Conservation (phyloP, 2,113 vertebrate genomes). For the Charadrius vociferus region DNA sequence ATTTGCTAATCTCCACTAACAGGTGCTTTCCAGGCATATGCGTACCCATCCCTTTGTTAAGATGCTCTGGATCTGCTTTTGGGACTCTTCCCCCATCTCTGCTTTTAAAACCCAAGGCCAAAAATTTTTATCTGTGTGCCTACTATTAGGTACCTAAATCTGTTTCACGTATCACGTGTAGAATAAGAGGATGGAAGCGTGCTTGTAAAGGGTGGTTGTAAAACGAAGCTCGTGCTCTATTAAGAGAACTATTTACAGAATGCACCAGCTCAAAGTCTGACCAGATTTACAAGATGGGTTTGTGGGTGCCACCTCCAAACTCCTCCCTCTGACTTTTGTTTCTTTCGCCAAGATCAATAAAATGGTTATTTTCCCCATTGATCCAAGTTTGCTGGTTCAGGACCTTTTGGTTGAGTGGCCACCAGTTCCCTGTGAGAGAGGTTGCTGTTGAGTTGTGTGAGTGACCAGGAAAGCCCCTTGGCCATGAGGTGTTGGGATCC, state of each 20-base stretch:
- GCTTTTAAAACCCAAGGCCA: not conserved
- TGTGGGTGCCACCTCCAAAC: not conserved
- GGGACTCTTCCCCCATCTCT: not conserved
- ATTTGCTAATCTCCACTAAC: not conserved
- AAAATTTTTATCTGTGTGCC: not conserved
- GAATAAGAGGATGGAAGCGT: not conserved
- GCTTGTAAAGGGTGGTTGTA: not conserved
- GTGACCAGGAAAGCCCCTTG: not conserved
- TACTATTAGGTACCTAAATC: not conserved
- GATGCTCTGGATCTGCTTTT: not conserved
- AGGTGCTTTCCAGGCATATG: conserved; percentile 17
- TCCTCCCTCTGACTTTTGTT: not conserved
- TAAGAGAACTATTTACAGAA: not conserved
- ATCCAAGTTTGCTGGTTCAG: not conserved
- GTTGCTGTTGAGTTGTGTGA: fast-evolving
- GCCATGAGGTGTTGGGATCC: not conserved
- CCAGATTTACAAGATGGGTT: not conserved
- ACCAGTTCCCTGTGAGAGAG: not conserved
- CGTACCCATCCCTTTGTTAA: not conserved
- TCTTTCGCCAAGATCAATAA: not conserved
- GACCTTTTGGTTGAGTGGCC: not conserved
- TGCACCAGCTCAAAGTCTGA: not conserved
- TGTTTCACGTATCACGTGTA: not conserved
- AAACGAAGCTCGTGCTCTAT: not conserved
- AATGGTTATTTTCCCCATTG: not conserved